Evolutionary conservation across 1,140 invertebrate genomes (phyloP).

Genomic region (Aphidius ervi): DNA sequence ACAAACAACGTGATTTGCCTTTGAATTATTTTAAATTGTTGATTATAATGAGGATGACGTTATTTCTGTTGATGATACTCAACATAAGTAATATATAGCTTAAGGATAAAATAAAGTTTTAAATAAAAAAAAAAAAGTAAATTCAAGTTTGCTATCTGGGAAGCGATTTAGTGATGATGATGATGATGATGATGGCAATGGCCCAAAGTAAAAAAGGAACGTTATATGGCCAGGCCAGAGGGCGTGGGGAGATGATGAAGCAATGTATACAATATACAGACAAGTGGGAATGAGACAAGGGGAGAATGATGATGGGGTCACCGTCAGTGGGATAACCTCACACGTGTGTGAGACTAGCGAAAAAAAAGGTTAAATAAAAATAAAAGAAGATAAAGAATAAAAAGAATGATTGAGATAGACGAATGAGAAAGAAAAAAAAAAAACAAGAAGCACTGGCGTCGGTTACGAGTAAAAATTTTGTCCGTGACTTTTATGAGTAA

Average conservation of each 20-base stretch:
- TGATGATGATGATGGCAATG: too few species aligned
- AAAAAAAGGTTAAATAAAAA: slow-evolving; percentile 9
- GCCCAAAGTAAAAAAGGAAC: too few species aligned
- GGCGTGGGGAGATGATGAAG: background rate
- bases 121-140: too few species aligned
- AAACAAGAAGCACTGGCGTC: background rate
- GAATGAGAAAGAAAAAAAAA: background rate
- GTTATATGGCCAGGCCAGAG: background rate
- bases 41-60: too few species aligned
- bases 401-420: slow-evolving; percentile 18
- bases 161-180: too few species aligned
- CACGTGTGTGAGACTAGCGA: slow-evolving; percentile 35
- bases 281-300: slow-evolving; percentile 6
- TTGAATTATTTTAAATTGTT: too few species aligned
- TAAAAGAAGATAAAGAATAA: slow-evolving; percentile 17
- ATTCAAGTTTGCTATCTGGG: too few species aligned
- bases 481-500: background rate
- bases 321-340: slow-evolving; percentile 40
- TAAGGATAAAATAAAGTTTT: too few species aligned
- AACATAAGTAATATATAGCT: too few species aligned
- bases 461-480: too few species aligned
- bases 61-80: too few species aligned
- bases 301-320: slow-evolving; percentile 39
- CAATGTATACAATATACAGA: background rate
- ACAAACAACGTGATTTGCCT: too few species aligned